Conservation (phyloP, 2,888 invertebrate species). For the Drosophila macrospina region DNA sequence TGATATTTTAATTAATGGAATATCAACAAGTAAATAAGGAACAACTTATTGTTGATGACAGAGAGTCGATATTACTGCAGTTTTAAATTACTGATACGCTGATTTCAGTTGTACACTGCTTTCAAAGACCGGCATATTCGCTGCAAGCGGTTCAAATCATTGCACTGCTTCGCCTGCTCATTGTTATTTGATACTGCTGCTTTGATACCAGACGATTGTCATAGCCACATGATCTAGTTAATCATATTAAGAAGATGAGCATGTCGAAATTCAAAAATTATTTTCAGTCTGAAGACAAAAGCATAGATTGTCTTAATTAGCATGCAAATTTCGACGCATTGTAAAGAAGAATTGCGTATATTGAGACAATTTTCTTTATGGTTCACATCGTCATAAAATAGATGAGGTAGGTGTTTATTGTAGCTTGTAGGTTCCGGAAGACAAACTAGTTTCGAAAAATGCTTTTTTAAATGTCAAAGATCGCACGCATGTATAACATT, state of each 20-base stretch:
- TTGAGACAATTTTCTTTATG: constrained; percentile 23
- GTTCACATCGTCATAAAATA: constrained; percentile 27
- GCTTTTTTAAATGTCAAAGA: constrained; percentile 24
- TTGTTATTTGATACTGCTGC: not conserved
- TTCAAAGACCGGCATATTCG: not conserved
- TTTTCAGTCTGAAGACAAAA: not conserved
- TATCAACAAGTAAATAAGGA: too few relatives aligned
- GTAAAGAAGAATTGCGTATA: constrained; percentile 17
- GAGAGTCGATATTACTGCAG: too few relatives aligned
- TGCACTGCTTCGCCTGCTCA: not conserved
- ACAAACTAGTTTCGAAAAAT: constrained; percentile 29
- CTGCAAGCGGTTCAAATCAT: not conserved
- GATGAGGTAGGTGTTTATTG: constrained; percentile 39
- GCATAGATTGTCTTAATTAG: constrained; percentile 10
- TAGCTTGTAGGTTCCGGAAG: constrained; percentile 23
- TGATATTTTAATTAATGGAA: too few relatives aligned
- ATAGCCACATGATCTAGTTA: not conserved
- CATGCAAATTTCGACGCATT: constrained; percentile 22
- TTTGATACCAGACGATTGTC: not conserved
- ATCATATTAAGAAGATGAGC: not conserved
- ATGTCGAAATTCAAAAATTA: not conserved
- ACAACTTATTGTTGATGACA: too few relatives aligned
- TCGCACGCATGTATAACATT: constrained; percentile 8
- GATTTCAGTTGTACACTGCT: not conserved
- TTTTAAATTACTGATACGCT: too few relatives aligned